These are phyloP conservation scores for Chauna torquata DNA, from an alignment of 2,113 vertebrate genomes.

Conservation along the genomic window DNA sequence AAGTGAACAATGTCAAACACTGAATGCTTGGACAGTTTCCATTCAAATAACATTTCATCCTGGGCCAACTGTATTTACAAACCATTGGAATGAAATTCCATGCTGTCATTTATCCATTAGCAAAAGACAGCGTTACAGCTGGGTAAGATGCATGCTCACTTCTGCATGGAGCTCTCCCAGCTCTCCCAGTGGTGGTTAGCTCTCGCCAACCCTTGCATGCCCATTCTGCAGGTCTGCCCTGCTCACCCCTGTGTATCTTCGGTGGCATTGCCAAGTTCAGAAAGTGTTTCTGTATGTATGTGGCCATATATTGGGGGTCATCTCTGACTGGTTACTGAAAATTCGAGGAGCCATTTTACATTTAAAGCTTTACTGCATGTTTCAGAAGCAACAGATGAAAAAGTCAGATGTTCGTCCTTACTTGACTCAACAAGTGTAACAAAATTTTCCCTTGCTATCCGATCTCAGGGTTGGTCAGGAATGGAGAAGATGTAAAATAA, in stretches of 20 bases:
- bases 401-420: background rate
- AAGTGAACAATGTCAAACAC: constrained; percentile 77
- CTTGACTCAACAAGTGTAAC: background rate
- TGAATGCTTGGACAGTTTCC: constrained; percentile 71
- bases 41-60: constrained; percentile 67
- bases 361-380: background rate
- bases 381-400: background rate
- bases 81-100: constrained; percentile 45
- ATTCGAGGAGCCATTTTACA: background rate
- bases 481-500: background rate
- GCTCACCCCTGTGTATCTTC: background rate
- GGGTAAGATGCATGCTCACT: background rate
- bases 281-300: background rate
- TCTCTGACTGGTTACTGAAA: background rate
- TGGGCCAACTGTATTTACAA: constrained; percentile 59
- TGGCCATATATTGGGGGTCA: background rate
- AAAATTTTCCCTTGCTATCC: background rate
- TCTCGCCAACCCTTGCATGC: background rate
- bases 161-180: background rate
- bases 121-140: background rate
- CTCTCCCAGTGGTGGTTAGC: background rate
- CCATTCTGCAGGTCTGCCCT: background rate
- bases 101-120: constrained; percentile 41
- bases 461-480: background rate
- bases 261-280: background rate